phyloP scores from a whole-genome alignment of 1,140 invertebrate species.

The Drosophila pachea region DNA sequence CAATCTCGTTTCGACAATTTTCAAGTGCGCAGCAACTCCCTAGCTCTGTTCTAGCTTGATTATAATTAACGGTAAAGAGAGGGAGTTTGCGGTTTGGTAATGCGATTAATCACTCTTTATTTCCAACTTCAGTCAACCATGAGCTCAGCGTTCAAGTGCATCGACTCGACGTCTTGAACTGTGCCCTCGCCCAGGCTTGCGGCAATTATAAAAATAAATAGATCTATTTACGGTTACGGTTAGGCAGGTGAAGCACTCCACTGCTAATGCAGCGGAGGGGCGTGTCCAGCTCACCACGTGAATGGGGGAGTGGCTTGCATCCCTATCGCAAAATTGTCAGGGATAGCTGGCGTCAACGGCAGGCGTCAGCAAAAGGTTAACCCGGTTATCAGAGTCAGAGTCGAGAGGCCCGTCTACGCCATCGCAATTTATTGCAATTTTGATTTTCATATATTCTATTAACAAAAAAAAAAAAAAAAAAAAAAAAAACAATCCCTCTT shows the following conservation, averaged over 20 bases:
- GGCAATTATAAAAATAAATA: neutral
- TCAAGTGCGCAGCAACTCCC: no score
- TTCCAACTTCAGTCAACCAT: neutral
- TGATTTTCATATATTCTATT: neutral
- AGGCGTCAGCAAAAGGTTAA: constrained; percentile 29
- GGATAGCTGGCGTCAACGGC: constrained; percentile 8
- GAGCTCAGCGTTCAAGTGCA: constrained; percentile 48
- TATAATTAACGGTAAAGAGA: neutral
- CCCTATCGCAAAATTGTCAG: constrained; percentile 10
- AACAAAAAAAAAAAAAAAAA: no score
- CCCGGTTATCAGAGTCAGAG: constrained; percentile 35
- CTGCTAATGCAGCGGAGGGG: no score
- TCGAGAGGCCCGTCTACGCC: constrained; percentile 35
- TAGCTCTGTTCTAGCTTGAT: no score
- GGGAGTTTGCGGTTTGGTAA: constrained; percentile 36
- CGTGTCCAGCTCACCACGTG: constrained; percentile 2
- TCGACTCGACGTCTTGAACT: constrained; percentile 37
- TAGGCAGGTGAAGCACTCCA: no score
- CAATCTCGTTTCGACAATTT: no score
- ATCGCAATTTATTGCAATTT: constrained; percentile 39
- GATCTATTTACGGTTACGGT: no score
- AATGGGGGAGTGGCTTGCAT: constrained; percentile 14
- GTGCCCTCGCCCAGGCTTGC: constrained; percentile 5
- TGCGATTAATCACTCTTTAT: neutral
- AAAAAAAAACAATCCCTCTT: neutral